Base-by-base conservation (phyloP, 1,140 invertebrate species). In the Papilio glaucus region DNA sequence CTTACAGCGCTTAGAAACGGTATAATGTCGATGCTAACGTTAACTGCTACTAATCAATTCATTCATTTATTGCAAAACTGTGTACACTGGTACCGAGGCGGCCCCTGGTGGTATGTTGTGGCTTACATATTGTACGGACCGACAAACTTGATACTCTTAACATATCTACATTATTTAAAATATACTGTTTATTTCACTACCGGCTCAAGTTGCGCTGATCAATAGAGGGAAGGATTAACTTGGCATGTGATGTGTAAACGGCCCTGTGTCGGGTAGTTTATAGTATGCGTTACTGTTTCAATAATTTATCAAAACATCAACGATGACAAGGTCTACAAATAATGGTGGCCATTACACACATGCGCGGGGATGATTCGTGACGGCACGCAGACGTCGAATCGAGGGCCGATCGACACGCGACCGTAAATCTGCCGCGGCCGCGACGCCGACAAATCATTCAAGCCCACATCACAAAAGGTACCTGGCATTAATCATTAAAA, bases 371-470 rank as follows among this genome's bases (percentile, higher is more conserved):
- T 69, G 42, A 69, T 69, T 61, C 72, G 72, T 76, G 76, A 72
- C 68, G 70, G 57, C 73, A 74, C 72, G 72, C 71, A 69, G 49
- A 57, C 49, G 29, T 33, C 29, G 71, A 72, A 68, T 38, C 71
- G 69, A 70, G 72, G 49, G 62, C 69, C 75, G 71, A 77, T 79
- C 78, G 77, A 79, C 85, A 88, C 84, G 85, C 86, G 83, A 89
- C 79, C 85, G 84, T 87, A 89, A 89, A 89, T 90, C 82, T 76
- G 77, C 68, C 77, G 74, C 72, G 72, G 61, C 72, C 81, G 79
- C 75, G 77, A 75, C 62, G 70, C 78, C 79, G 83, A 87, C 89
- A 89, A 89, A 91, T 91, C 85, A 89, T 85, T 90, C 87, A 88
- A 85, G 81, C 75, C 82, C 83, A 75, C 83, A 81, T 86, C 84